Base-by-base conservation (phyloP, 1,140 invertebrate genomes). In the Mizuhopecten yessoensis region DNA sequence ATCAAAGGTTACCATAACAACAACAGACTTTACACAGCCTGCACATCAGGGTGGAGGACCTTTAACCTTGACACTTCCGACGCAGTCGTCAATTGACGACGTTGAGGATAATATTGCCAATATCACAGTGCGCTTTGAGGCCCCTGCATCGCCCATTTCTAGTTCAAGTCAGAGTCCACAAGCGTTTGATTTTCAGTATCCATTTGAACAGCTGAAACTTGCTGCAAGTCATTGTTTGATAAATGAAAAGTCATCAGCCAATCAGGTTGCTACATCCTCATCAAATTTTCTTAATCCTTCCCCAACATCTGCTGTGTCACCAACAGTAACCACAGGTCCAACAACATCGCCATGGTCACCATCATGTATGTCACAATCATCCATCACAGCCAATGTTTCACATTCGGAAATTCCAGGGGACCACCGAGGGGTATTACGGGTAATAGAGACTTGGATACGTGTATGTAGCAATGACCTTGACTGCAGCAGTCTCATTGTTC, bases 61-160 rank as follows among this genome's bases (percentile, higher is more conserved):
- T 89, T 92, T 93, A 75, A 91, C 87, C 86, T 90, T 93, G 10
- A 39, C 89, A 45, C 86, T 89, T 29, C 88, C 91, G 34, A 91
- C 90, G 5, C 91, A 91, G 36, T 92, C 92, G 0, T 92, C 92
- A 15, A 92, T 90, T 15, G 92, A 94, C 34, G 91, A 92, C 23
- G 88, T 91, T 9, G 93, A 92, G 15, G 93, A 93, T 15, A 93
- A 90, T 20, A 89, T 94, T n/a, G 93, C 95, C 29, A 95, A 95
- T 87, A 96, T 96, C 87, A 93, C 95, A 33, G 95, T 96, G 34
- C 95, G 95, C 91, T 96, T 96, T 91, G 96, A 96, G 88, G 94
- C 96, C 13, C 95, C 96, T 0, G 92, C 94, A 23, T 96, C 96
- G 10, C 96, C 96, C 0, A 93, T 94, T 15, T 96, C 95, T 34